A percentile compares a stretch with the other conserved stretches of the same genome.
phyloP scores from a whole-genome alignment of 2,888 invertebrate species.

The Parnassius glacialis region DNA sequence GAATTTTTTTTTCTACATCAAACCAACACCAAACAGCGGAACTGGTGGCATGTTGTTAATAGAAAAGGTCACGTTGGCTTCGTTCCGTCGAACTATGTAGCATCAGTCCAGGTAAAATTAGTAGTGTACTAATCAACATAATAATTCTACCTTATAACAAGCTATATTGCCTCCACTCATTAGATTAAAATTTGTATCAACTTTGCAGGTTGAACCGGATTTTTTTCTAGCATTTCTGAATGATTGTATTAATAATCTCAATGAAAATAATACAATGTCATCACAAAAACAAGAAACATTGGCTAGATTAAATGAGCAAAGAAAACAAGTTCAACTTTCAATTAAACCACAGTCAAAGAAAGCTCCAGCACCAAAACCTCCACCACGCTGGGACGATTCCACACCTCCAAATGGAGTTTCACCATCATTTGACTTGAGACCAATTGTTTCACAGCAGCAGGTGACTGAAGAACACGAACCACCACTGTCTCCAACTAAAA shows the following conservation, averaged over 20 bases:
- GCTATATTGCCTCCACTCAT: too few species aligned
- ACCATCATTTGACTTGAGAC: constrained; percentile 70
- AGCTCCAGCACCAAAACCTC: constrained; percentile 68
- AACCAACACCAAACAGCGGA: constrained; percentile 88
- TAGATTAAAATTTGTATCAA: constrained; percentile 1
- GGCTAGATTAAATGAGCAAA: constrained; percentile 83
- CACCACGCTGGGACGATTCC: constrained; percentile 64
- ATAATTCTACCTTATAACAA: neutral
- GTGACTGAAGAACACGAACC: constrained; percentile 63
- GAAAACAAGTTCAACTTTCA: constrained; percentile 76
- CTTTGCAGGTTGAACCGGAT: constrained; percentile 83
- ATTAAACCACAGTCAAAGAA: constrained; percentile 63
- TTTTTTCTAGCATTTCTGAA: constrained; percentile 87
- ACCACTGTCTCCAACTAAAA: constrained; percentile 54
- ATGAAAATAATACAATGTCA: constrained; percentile 60
- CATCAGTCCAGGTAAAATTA: constrained; percentile 84
- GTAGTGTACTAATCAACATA: constrained; percentile 3
- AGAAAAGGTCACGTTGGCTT: constrained; percentile 90
- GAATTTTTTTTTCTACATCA: constrained; percentile 91
- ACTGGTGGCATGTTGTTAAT: constrained; percentile 95
- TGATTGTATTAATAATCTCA: constrained; percentile 83
- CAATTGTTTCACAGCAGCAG: constrained; percentile 72
- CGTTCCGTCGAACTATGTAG: constrained; percentile 93
- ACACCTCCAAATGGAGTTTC: constrained; percentile 74
- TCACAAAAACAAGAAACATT: constrained; percentile 84